phyloP scores from a whole-genome alignment of 1,140 invertebrate genomes.

The Pentalonia nigronervosa region DNA sequence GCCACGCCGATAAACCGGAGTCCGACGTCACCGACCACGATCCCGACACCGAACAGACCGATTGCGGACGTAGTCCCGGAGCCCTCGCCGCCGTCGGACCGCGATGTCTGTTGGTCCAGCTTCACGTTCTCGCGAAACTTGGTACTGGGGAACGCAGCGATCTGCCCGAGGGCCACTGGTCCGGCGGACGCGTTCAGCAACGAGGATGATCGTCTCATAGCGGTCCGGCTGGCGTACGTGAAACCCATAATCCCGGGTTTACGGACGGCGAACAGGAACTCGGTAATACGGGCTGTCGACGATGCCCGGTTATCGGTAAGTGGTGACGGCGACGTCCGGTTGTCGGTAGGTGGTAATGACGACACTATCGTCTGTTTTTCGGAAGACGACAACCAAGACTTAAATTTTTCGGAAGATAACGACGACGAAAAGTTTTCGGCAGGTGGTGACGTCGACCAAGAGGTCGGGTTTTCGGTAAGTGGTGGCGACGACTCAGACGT shows the following conservation, averaged over 20 bases:
- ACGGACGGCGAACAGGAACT: not conserved
- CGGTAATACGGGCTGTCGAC: not conserved
- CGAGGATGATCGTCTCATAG: not conserved
- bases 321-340: not conserved
- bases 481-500: not conserved
- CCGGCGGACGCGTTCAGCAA: too few relatives aligned
- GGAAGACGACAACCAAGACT: too few relatives aligned
- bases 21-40: slow-evolving; percentile 12
- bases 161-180: not conserved
- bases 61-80: not conserved
- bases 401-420: too few relatives aligned
- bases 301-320: not conserved
- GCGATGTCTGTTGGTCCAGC: slow-evolving; percentile 11
- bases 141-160: not conserved
- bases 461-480: not conserved
- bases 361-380: not conserved
- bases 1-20: slow-evolving; percentile 16
- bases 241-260: not conserved
- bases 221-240: not conserved
- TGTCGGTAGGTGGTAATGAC: not conserved
- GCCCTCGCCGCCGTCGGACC: not conserved
- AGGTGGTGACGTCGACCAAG: not conserved
- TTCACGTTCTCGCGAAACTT: slow-evolving; percentile 45
- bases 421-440: too few relatives aligned
- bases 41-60: not conserved